Base-by-base conservation (phyloP, 2,113 vertebrate genomes). In the Pteruthius melanotis region DNA sequence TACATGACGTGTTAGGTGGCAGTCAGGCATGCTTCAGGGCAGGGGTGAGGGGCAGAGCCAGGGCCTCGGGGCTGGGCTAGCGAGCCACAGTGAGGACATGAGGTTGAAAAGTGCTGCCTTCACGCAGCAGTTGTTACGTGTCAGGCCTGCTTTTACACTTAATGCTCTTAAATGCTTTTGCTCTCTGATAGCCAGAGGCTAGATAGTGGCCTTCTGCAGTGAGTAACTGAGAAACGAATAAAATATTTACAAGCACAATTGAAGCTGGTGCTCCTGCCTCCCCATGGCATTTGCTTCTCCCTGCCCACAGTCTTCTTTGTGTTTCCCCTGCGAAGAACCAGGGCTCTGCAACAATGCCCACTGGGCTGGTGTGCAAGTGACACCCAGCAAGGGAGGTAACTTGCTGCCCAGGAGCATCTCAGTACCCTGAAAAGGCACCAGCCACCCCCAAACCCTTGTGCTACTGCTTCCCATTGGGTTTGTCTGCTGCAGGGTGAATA, bases 301-400 rank as follows among this genome's bases (percentile, higher is more conserved):
- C 26, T 66, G 39, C 30, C 52, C 2, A 3, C 1, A 4, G 30
- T 23, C 8, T 57, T 75, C 88, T 72, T 68, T 27, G 6, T 19
- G 14, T 54, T 78, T 50, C 35, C 35, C 11, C 7, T 11, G 54
- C 42, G 35, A 75, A 84, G 52, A 54, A 21, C 44, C 2, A 2
- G 42, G 39, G 17, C 35, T 84, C 20, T 52, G 26, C 0, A 0
- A 27, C 70, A 64, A 10, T n/a, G 33, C 28, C 17, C 3, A 2
- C 27, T 47, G 33, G 72, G 9, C 40, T 72, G 53, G 9, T 84
- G 57, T 83, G 85, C 65, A 76, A 56, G 59, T 31, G 54, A 49
- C 22, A 69, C 20, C 31, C 12, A 57, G 37, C n/a, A 57, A 53
- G 54, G 31, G 54, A 45, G 33, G 15, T 52, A 40, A n/a, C 35